Conservation (phyloP, 2,113 vertebrate species). For the Lepisosteus oculatus region DNA sequence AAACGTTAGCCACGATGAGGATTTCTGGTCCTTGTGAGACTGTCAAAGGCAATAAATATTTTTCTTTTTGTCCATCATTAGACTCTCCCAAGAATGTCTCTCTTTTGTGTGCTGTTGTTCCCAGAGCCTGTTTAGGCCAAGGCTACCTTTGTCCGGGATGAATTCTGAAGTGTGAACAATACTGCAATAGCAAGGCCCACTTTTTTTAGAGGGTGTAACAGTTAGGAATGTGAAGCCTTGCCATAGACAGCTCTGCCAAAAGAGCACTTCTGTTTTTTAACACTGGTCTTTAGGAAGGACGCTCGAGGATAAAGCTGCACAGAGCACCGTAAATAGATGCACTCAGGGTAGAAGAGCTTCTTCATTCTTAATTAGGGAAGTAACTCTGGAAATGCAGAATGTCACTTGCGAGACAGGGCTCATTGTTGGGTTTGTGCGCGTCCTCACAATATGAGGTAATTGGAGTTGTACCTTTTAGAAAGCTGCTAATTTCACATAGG, state of each 20-base stretch:
- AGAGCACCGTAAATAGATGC: conserved; percentile 88
- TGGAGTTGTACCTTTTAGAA: conserved; percentile 98
- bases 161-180: conserved; percentile 88
- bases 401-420: conserved; percentile 74
- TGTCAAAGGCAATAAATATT: conserved; percentile 89
- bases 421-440: conserved; percentile 76
- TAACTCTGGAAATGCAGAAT: conserved; percentile 87
- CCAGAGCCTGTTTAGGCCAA: conserved; percentile 74
- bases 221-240: conserved; percentile 76
- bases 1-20: conserved; percentile 74
- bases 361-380: conserved; percentile 98
- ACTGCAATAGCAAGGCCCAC: conserved; percentile 62
- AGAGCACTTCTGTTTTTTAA: conserved; percentile 95
- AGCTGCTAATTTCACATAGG: conserved; percentile 99
- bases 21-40: conserved; percentile 82
- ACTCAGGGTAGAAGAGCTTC: conserved; percentile 87
- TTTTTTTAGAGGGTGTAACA: conserved; percentile 70
- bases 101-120: conserved; percentile 85
- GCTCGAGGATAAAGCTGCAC: conserved; percentile 79
- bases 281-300: conserved; percentile 80
- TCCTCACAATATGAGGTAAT: conserved; percentile 96
- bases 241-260: conserved; percentile 72
- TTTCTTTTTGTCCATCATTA: conserved; percentile 86
- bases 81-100: conserved; percentile 77
- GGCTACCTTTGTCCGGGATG: conserved; percentile 73